Percentiles rank a stretch among this genome's conserved stretches.
Evolutionary conservation across 2,888 invertebrate species (phyloP).

Genomic region (Nymphalis urticae): DNA sequence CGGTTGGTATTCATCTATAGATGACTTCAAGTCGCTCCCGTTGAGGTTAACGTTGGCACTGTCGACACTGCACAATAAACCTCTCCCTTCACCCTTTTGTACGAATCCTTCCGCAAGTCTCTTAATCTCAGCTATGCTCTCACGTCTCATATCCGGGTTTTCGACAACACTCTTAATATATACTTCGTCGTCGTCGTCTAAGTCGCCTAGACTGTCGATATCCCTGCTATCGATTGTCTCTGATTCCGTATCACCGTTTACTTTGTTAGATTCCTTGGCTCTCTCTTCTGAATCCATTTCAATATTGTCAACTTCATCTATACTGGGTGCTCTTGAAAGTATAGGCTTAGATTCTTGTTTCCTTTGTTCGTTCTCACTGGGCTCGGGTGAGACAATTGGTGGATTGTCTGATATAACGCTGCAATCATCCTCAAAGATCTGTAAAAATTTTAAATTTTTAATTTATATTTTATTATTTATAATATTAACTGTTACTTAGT

Average conservation of each 20-base stretch:
- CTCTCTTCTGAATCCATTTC: constrained; percentile 69
- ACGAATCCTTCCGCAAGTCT: constrained; percentile 75
- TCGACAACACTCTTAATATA: constrained; percentile 72
- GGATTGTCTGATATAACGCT: constrained; percentile 81
- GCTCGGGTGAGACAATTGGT: constrained; percentile 75
- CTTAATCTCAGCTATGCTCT: constrained; percentile 77
- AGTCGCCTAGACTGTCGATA: constrained; percentile 78
- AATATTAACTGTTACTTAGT: no score
- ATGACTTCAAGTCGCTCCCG: constrained; percentile 63
- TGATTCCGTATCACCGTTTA: constrained; percentile 82
- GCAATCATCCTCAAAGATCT: constrained; percentile 82
- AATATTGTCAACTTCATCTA: constrained; percentile 75
- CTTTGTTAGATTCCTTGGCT: constrained; percentile 60
- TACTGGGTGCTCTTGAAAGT: constrained; percentile 72
- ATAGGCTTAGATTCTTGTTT: constrained; percentile 63
- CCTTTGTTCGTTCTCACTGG: constrained; percentile 72
- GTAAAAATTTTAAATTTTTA: constrained; percentile 16
- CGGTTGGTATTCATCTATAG: constrained; percentile 60
- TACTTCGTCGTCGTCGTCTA: constrained; percentile 66
- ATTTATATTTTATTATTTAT: no score
- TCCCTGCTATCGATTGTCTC: constrained; percentile 79
- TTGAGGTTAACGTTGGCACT: constrained; percentile 68
- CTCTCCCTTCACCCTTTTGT: constrained; percentile 76
- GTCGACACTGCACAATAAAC: constrained; percentile 71
- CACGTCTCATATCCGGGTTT: constrained; percentile 73